Evolutionary conservation across 2,113 vertebrate species (phyloP), one percentile per base, ranked within the genome.

Genomic region (Theristicus caerulescens): DNA sequence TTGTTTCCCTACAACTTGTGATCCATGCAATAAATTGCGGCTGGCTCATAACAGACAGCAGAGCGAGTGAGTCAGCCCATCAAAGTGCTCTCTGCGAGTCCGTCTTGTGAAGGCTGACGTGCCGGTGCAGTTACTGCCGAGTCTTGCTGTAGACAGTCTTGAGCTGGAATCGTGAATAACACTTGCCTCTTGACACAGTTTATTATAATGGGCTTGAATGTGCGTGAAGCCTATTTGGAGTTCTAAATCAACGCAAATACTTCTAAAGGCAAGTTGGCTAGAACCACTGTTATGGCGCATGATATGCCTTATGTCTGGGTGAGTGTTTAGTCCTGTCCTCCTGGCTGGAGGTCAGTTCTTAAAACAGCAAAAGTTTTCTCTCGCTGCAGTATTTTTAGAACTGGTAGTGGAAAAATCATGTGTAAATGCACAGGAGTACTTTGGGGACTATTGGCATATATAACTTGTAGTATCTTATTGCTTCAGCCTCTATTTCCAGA

Each of bases 271-370:
- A 15, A 46, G 65, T 44, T 96, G 83, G 83, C 69, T 40, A 12
- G 0, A 11, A 66, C 49, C 0, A 0, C 77, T 65, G 49, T 34
- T 76, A 38, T 2, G 42, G 62, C 73, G 31, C 7, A 18, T 89
- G 83, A 65, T 0, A 8, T 84, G 72, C 73, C 61, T 72, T 64
- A 3, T n/a, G 61, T 91, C 61, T 91, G 72, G 44, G 34, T 82
- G 72, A 88, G 59, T 72, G 57, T 79, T 89, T 61, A 85, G 81
- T 76, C 49, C 82, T 70, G 38, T 78, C 51, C 20, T 96, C 14
- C 36, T 95, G 92, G 52, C 86, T 88, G 46, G 74, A 77, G 88
- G 82, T 86, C 80, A 77, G 21, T 62, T 92, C 71, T 93, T 92
- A 20, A 81, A 88, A 74, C 7, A 5, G 64, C 54, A 74, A 2